Evolutionary conservation across 92 coral and sea anemone species (phyloP).

Genomic region (Epizoanthus illoricatus): DNA sequence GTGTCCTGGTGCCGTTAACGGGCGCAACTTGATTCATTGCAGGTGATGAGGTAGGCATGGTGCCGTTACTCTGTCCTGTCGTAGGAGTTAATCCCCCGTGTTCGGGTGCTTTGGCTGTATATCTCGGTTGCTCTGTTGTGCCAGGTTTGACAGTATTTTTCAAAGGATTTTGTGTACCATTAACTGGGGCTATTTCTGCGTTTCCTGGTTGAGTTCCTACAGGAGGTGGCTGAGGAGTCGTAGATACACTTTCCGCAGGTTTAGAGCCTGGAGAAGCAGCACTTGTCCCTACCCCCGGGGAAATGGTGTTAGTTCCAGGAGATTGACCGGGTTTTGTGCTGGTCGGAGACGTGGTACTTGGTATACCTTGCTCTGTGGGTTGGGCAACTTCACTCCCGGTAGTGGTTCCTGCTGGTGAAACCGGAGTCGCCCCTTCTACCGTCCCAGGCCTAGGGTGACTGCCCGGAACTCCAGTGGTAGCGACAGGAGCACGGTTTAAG

Average conservation of each 20-base stretch:
- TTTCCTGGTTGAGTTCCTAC: neutral
- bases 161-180: neutral
- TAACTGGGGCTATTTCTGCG: conserved; percentile 5
- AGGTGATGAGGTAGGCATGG: neutral
- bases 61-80: neutral
- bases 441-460: neutral
- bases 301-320: conserved; percentile 8
- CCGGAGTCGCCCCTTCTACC: neutral
- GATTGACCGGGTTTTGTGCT: conserved; percentile 12
- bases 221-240: neutral
- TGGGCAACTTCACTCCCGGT: neutral
- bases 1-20: neutral
- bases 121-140: neutral
- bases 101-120: conserved; percentile 6
- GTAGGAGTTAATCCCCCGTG: neutral
- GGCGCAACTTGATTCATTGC: conserved; percentile 21
- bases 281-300: conserved; percentile 7
- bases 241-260: conserved; percentile 8
- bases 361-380: neutral
- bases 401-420: neutral
- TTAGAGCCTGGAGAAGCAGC: neutral
- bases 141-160: neutral
- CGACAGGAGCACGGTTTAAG: no score
- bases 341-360: neutral
- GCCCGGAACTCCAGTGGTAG: neutral